Evolutionary conservation across 2,888 invertebrate species (phyloP), one percentile per base, ranked within the genome.

Genomic region (Eubasilissa splendida): DNA sequence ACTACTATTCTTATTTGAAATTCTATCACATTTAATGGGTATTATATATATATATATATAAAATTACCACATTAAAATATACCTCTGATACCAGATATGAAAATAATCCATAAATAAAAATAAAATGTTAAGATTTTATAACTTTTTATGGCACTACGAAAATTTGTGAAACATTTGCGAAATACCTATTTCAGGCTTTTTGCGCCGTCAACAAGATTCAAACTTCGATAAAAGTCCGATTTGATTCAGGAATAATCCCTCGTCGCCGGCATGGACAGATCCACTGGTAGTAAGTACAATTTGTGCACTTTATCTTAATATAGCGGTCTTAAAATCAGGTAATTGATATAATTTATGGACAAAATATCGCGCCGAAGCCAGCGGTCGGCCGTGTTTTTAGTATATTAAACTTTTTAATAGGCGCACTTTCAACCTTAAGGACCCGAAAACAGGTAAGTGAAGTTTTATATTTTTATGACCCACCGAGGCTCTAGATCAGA

Each of bases 271-370:
- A 31, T 31, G 60, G 22, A 11, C 60, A 22, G 22, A 0, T 22
- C 22, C 22, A 22, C 22, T 1, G 22, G 22, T 22, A 22, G 22
- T 22, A 22, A 22, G 22, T 63, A 31, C 31, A 42, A 66, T 66
- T 33, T 66, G 66, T 66, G 12, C 8, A 14, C 11, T 75, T 75
- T 75, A 75, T 75, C 75, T 59, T 60, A 31, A 63, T 31, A 60
- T 60, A 52, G 66, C 33, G 63, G 31, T 76, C 54, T 53, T 54
- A 54, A 63, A 65, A 54, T 63, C 66, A 56, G 54, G 66, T 54
- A 66, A 76, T 76, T 76, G 22, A 22, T 65, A 65, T 66, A 76
- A 76, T 65, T 66, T 66, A 66, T 66, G 42, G n/a, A 7, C 42
- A n/a, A 50, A n/a, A 22, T 7, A 22, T 12, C 50, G 50, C 50